These are phyloP conservation scores for Lithophane ornitopus DNA, from an alignment of 2,888 invertebrate genomes.

Conservation along the genomic window DNA sequence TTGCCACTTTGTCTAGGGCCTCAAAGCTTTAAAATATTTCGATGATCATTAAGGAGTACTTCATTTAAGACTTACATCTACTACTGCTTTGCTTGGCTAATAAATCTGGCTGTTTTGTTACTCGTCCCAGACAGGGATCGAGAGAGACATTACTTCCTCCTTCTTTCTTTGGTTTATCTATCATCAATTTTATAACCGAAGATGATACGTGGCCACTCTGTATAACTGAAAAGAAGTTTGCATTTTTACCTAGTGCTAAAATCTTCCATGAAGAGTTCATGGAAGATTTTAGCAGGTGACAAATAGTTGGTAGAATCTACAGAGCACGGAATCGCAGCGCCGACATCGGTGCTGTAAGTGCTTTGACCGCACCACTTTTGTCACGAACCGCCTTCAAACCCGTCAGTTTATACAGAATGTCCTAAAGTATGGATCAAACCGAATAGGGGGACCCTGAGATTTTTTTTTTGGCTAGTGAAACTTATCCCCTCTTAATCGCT, in stretches of 20 bases:
- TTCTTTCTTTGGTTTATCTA: conserved; percentile 43
- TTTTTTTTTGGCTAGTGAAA: too few relatives aligned
- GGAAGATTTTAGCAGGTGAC: neutral
- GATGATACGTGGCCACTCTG: conserved; percentile 22
- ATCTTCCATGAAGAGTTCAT: neutral
- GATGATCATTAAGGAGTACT: too few relatives aligned
- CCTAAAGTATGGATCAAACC: too few relatives aligned
- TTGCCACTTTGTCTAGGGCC: too few relatives aligned
- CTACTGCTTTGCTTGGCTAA: neutral
- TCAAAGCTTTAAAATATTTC: neutral
- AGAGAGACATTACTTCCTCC: neutral
- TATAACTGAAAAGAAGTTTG: conserved; percentile 35
- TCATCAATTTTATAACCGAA: conserved; percentile 46
- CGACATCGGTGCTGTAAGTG: neutral
- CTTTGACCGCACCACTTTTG: neutral
- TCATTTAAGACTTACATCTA: conserved; percentile 9
- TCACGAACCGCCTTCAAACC: neutral
- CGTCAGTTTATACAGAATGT: too few relatives aligned
- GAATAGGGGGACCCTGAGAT: too few relatives aligned
- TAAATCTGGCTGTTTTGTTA: conserved; percentile 3
- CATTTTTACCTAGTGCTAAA: neutral
- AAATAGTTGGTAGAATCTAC: neutral
- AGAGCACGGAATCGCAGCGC: neutral
- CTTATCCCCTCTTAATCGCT: too few relatives aligned
- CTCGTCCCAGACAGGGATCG: neutral